These are phyloP conservation scores for Pelagia noctiluca DNA, from an alignment of 30 jellyfish, hydroid and myxozoan species.

Conservation along the genomic window DNA sequence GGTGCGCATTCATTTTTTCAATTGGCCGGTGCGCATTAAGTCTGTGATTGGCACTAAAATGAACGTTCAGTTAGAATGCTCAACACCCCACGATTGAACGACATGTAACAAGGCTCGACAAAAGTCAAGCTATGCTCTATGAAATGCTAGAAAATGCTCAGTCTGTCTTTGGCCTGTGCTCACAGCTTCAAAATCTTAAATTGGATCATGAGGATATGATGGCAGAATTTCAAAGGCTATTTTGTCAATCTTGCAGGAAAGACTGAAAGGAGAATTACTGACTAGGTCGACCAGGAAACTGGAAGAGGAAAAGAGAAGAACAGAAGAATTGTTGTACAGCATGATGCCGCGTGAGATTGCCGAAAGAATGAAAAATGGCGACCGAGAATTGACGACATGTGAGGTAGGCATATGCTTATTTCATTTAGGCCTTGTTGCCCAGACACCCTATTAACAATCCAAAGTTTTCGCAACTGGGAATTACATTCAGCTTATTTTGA, in stretches of 20 bases:
- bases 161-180: neutral
- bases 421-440: no score
- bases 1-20: no score
- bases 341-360: conserved; percentile 80
- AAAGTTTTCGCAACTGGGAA: no score
- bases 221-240: neutral
- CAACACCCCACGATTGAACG: no score
- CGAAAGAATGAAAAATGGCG: conserved; percentile 72
- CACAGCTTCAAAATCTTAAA: neutral
- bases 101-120: neutral
- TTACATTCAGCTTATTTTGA: no score
- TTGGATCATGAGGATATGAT: neutral
- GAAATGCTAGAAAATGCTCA: neutral
- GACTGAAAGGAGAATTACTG: conserved; percentile 46
- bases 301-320: conserved; percentile 55
- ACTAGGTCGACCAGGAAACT: conserved; percentile 42
- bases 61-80: no score
- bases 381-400: conserved; percentile 59
- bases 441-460: no score
- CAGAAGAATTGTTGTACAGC: conserved; percentile 56
- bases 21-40: no score
- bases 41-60: no score
- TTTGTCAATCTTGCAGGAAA: conserved; percentile 44
- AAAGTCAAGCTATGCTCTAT: neutral
- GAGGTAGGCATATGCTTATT: no score